Conservation (phyloP, 2,888 invertebrate species). For the Drosophila setosimentum region DNA sequence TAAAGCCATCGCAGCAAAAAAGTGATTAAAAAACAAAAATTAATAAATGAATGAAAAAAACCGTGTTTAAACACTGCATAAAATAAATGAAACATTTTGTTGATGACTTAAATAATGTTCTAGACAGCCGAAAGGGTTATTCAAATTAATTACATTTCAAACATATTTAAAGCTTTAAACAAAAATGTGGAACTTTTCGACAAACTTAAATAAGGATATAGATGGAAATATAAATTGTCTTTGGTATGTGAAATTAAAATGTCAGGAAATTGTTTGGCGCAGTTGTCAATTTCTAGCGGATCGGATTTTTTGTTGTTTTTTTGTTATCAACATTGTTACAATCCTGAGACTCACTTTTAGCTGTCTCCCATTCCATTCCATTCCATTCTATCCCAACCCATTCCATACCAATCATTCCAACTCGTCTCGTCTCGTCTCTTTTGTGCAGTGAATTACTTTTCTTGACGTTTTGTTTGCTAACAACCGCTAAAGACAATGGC, state of each 20-base stretch:
- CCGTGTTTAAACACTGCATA: conserved; percentile 18
- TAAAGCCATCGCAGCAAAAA: not conserved
- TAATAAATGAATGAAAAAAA: conserved; percentile 8
- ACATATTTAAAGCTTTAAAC: not conserved
- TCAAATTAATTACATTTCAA: not conserved
- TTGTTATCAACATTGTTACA: conserved; percentile 30
- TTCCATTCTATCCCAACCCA: conserved; percentile 10
- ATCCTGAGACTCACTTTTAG: conserved; percentile 24
- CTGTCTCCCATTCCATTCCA: not conserved
- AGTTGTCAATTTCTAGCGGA: conserved; percentile 46
- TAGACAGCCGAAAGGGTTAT: conserved; percentile 13
- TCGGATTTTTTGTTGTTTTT: conserved; percentile 15
- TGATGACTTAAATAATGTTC: conserved; percentile 3
- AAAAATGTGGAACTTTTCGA: not conserved
- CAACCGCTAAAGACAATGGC: conserved; percentile 74
- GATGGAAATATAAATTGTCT: not conserved
- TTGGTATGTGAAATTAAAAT: conserved; percentile 24
- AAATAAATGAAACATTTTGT: conserved; percentile 26
- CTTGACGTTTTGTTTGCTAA: conserved; percentile 77
- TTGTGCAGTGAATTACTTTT: conserved; percentile 75
- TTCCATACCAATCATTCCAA: conserved; percentile 8
- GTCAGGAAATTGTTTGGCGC: conserved; percentile 14
- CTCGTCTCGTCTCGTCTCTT: conserved; percentile 40
- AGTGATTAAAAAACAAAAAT: not conserved
- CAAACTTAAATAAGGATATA: not conserved